Evolutionary conservation across 2,797 vertebrate genomes (phyloP), one percentile per base, ranked within the genome.

Genomic region (Eidolon dupreanum): DNA sequence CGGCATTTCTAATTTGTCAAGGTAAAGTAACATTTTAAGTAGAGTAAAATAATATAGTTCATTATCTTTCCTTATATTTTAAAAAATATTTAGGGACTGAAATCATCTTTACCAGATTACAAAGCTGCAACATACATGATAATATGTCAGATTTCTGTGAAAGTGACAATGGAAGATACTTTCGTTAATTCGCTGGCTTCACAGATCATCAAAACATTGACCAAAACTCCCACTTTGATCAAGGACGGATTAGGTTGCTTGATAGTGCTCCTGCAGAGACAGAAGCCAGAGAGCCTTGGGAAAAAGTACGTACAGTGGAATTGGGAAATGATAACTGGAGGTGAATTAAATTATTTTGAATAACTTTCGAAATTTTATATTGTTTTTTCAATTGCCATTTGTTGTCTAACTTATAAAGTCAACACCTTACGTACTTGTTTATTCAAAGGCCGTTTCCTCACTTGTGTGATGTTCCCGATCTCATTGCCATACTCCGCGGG

Each of bases 121-220:
- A 99, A 98, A 98, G 99, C 99, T 28, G 99, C 99, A 92, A 99
- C 99, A 3, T 99, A 99, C 96, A 99, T 99, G 99, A 99, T 99
- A 28, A 98, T 99, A 90, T 99, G 99, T 96, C 99, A 99, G 98
- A 98, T 99, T 95, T 99, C 99, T 2, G 99, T 99, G 92, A 99
- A 99, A 98, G 99, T 99, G 92, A 98, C 98, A 46, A 98, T 99
- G 99, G 99, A 99, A 96, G 92, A 97, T 2, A 94, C 98, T 9
- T 98, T 99, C 95, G 98, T 99, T 8, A 98, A 99, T 97, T 98
- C 99, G 0, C 97, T 99, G 91, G 99, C 98, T 4, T 97, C 98
- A 1, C 99, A 99, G 84, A 94, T 99, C 97, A 98, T 98, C 98
- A 99, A 97, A 98, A 99, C 99, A 1, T 97, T 99, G 92, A 91